Evolutionary conservation across 1,140 invertebrate species (phyloP).

Genomic region (Stegodyphus dumicola): DNA sequence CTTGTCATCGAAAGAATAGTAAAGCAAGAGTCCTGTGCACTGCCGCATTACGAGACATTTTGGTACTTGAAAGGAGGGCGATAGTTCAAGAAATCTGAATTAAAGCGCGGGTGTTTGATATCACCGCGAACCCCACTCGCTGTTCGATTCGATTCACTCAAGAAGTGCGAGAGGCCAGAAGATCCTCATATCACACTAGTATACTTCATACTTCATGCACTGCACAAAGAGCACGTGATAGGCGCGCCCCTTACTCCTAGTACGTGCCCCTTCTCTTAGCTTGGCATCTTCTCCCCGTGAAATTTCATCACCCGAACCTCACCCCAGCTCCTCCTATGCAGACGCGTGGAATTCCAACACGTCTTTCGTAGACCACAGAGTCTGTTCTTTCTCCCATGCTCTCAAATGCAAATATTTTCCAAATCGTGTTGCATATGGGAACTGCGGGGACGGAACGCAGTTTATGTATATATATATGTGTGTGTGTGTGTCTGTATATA

Average conservation of each 20-base stretch:
- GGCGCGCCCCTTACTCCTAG: conserved; percentile 1
- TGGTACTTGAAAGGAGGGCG: neutral
- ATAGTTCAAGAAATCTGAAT: conserved; percentile 27
- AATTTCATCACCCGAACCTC: conserved; percentile 43
- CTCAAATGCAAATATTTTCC: conserved; percentile 57
- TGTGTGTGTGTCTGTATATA: neutral
- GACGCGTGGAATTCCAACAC: conserved; percentile 50
- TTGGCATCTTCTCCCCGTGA: conserved; percentile 16
- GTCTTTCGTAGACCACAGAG: conserved; percentile 38
- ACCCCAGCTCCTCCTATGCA: conserved; percentile 1
- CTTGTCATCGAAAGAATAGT: too few relatives aligned
- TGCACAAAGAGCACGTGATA: conserved; percentile 36
- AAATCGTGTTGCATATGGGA: conserved; percentile 50
- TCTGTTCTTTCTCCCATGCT: conserved; percentile 51
- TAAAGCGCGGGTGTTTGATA: conserved; percentile 27
- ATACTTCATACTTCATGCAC: conserved; percentile 23
- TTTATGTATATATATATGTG: neutral
- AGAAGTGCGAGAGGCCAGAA: neutral
- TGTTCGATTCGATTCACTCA: conserved; percentile 44
- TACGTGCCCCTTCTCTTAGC: conserved; percentile 35
- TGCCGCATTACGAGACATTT: too few relatives aligned
- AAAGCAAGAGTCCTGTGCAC: too few relatives aligned
- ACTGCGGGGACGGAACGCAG: conserved; percentile 19
- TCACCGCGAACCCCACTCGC: neutral
- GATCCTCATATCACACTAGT: neutral